A percentile compares a stretch with the other conserved stretches of the same genome.
Conservation (phyloP, 2,113 vertebrate genomes). For the Calonectris borealis region DNA sequence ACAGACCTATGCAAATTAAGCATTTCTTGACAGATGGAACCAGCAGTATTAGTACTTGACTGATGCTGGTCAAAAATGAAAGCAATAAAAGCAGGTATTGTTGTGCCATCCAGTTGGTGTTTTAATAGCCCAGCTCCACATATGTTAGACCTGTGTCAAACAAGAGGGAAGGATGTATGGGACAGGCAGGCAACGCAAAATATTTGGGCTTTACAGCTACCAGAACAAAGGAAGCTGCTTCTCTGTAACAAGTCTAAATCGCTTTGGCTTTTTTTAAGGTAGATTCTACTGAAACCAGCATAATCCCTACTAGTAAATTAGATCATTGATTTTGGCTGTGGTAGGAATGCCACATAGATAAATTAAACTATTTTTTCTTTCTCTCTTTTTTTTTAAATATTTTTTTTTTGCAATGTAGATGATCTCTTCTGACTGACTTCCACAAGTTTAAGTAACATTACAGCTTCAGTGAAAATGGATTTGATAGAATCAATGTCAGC, state of each 20-base stretch:
- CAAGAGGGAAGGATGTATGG: not conserved
- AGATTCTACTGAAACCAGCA: not conserved
- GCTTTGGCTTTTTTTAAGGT: not conserved
- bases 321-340: not conserved
- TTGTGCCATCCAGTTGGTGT: not conserved
- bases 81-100: not conserved
- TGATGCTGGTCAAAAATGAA: not conserved
- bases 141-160: not conserved
- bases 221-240: not conserved
- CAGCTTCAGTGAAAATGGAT: not conserved
- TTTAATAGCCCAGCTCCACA: not conserved
- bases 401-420: not conserved
- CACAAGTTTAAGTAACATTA: not conserved
- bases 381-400: not conserved
- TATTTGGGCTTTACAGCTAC: not conserved
- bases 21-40: not conserved
- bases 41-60: not conserved
- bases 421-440: not conserved
- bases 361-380: not conserved
- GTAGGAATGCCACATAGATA: not conserved
- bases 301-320: not conserved
- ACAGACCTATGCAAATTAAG: not conserved
- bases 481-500: not conserved
- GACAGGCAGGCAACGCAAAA: not conserved
- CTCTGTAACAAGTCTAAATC: not conserved